Base-by-base conservation (phyloP, 2,113 vertebrate genomes). In the Piliocolobus tephrosceles region DNA sequence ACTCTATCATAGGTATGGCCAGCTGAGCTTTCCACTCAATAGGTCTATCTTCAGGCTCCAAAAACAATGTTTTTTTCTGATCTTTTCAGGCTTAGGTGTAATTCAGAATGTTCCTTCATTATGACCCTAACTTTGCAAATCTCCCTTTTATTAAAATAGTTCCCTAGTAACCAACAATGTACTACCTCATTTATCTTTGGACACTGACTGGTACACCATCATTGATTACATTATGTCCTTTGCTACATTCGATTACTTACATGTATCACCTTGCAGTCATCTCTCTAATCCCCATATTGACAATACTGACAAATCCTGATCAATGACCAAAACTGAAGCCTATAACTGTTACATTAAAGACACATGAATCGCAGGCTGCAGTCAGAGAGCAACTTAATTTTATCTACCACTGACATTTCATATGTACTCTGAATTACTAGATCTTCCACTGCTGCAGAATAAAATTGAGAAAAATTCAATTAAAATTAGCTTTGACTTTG, bases 1-100 rank as follows among this genome's bases (percentile, higher is more conserved):
- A 1, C 23, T 72, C 5, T 47, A 1, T 75, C 20, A 32, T 5
- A 3, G 12, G 3, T 18, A 20, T 7, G 8, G 7, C 10, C 9
- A 68, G 11, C 22, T 11, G 32, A 68, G 16, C 73, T 78, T 40
- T 84, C 3, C 35, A 22, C 16, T 32, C 3, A 32, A 3, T 6
- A 40, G 1, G 6, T 35, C 8, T 58, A 9, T 43, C 6, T 58
- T 75, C 9, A 40, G 55, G 13, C 16, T 47, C 35, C 23, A 47
- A 16, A 6, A 11, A 14, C 22, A 38, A 47, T 76, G 6, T 1
- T 14, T 64, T 93, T 16, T 23, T 30, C 32, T 25, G 30, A 58
- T 11, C 20, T 5, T 43, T 38, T n/a, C 27, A 81, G 27, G 27
- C 6, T 82, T 50, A 32, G 9, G 58, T 79, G 3, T n/a, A 72